Base-by-base conservation (phyloP, 2,113 vertebrate genomes). In the Platichthys flesus region DNA sequence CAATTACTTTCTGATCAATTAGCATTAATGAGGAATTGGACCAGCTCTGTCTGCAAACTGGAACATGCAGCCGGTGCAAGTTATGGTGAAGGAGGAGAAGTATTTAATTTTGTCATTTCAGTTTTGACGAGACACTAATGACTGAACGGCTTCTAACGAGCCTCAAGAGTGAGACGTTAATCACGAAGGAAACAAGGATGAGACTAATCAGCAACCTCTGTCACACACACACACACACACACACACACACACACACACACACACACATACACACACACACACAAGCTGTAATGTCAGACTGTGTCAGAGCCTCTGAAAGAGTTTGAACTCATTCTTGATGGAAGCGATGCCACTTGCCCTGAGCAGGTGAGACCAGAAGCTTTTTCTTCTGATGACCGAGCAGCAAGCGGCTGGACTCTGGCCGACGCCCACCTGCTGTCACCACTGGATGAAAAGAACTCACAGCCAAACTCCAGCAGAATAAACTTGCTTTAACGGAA, bases 391-490 rank as follows among this genome's bases (percentile, higher is more conserved):
- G 31, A 31, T 31, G 31, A 7, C 31, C 5, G 31, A 31, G 31
- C 31, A 31, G 31, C 31, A 7, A 7, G 31, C 5, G 31, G 31
- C 47, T 56, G 10, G 21, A 15, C 59, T 72, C 23, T 61, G 75
- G 66, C 74, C 71, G 62, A 63, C 47, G 74, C 75, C 76, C 75
- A 71, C 71, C 83, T 80, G 76, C 79, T 63, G 77, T 76, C 80
- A 79, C 51, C 54, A 74, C 28, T 55, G 64, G 47, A 71, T 58
- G 35, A 7, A 83, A 69, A 86, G n/a, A 67, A 83, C 51, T 56
- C 0, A 20, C 21, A 31, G 72, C 71, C 28, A 67, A 61, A 73
- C 68, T 26, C 57, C 35, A 67, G 56, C 58, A n/a, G 0, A 61
- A 31, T 31, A 31, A 31, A 31, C 31, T 31, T 31, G 31, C 31